Evolutionary conservation across 2,797 vertebrate genomes (phyloP).

Genomic region (Phataginus tricuspis): DNA sequence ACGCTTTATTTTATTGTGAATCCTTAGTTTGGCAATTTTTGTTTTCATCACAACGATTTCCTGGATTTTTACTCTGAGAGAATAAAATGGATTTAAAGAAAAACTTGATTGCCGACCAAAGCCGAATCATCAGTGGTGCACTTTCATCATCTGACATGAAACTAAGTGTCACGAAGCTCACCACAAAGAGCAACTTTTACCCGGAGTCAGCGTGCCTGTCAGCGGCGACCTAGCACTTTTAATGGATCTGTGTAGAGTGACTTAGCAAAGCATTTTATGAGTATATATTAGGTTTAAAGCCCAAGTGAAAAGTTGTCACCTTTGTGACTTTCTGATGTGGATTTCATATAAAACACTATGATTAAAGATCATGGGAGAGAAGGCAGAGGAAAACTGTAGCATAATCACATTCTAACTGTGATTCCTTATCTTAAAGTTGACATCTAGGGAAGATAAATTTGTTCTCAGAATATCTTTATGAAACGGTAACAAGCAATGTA

Average conservation of each 20-base stretch:
- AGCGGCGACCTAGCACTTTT: not conserved
- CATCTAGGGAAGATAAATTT: constrained; percentile 52
- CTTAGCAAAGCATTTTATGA: constrained; percentile 65
- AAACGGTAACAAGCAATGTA: not conserved
- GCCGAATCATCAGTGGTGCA: not conserved
- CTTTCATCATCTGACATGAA: constrained; percentile 61
- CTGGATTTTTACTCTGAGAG: constrained; percentile 31
- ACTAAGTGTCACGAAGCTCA: constrained; percentile 39
- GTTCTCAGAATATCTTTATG: constrained; percentile 25
- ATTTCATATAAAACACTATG: constrained; percentile 56
- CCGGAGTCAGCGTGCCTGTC: constrained; percentile 57
- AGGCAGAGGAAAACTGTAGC: not conserved
- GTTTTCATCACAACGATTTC: constrained; percentile 12
- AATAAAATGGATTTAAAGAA: constrained; percentile 17
- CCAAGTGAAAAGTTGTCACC: constrained; percentile 54
- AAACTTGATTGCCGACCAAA: constrained; percentile 53
- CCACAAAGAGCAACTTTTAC: constrained; percentile 23
- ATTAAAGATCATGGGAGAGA: constrained; percentile 41
- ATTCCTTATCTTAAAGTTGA: constrained; percentile 56
- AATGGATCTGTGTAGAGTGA: constrained; percentile 51
- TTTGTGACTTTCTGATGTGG: constrained; percentile 55
- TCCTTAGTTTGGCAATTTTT: not conserved
- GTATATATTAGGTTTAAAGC: constrained; percentile 51
- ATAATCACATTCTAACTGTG: constrained; percentile 37
- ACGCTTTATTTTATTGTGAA: constrained; percentile 14